Evolutionary conservation across 2,113 vertebrate species (phyloP).

Genomic region (Grallaria varia): DNA sequence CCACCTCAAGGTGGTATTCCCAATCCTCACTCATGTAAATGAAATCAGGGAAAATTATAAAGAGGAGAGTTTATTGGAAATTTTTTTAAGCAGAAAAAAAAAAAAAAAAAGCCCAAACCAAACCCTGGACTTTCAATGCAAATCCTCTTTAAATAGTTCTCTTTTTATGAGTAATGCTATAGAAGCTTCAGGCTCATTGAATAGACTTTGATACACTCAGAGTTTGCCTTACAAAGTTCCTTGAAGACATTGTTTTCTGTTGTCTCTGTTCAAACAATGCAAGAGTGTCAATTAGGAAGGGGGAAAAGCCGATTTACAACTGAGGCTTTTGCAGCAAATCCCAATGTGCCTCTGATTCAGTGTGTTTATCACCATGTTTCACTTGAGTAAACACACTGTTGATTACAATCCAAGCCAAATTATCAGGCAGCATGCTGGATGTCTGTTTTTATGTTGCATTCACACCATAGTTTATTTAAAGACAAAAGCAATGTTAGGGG

Average conservation of each 20-base stretch:
- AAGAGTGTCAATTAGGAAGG: background rate
- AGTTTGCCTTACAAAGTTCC: background rate
- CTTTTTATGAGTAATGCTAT: background rate
- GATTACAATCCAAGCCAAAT: slow-evolving; percentile 30
- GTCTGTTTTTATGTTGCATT: slow-evolving; percentile 13
- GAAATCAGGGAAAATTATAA: background rate
- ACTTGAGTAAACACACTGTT: slow-evolving; percentile 31
- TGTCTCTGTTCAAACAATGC: background rate
- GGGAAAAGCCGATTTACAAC: background rate
- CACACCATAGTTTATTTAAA: slow-evolving; percentile 22
- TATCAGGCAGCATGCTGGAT: background rate
- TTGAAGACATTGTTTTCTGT: background rate
- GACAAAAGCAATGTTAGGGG: background rate
- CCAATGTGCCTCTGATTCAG: background rate
- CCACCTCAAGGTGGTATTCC: background rate
- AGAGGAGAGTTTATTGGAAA: background rate
- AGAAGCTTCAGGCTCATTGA: background rate
- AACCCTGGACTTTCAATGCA: background rate
- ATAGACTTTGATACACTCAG: background rate
- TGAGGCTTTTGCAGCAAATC: background rate
- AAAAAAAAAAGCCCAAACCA: no score
- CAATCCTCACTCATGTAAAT: background rate
- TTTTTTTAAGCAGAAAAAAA: background rate
- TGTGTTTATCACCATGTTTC: background rate
- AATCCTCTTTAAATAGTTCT: background rate